Conservation (phyloP, 1,140 invertebrate species). For the Drosophila bifasciata region DNA sequence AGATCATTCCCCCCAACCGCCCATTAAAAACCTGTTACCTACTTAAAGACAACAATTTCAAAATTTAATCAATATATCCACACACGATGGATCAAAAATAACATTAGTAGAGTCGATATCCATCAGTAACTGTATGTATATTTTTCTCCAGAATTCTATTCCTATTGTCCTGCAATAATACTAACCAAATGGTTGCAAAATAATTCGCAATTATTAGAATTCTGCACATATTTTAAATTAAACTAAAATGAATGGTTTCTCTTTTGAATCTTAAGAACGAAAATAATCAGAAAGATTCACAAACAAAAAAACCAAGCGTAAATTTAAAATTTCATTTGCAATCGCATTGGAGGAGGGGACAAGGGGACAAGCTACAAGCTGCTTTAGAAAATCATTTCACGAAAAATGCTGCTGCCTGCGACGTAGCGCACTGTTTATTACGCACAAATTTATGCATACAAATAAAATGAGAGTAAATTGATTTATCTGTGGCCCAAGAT, state of each 20-base stretch:
- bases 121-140: too few relatives aligned
- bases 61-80: too few relatives aligned
- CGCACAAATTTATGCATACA: constrained; percentile 74
- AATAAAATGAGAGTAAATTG: constrained; percentile 81
- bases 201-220: not conserved
- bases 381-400: constrained; percentile 69
- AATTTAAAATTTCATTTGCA: constrained; percentile 50
- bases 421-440: constrained; percentile 9
- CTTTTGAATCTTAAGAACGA: too few relatives aligned
- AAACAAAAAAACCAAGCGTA: constrained; percentile 10
- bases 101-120: too few relatives aligned
- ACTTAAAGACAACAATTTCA: too few relatives aligned
- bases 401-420: constrained; percentile 37
- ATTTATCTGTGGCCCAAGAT: constrained; percentile 68
- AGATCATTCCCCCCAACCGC: too few relatives aligned
- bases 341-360: not conserved
- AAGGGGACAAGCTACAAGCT: constrained; percentile 51
- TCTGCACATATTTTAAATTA: not conserved
- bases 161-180: too few relatives aligned
- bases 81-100: too few relatives aligned
- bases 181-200: too few relatives aligned
- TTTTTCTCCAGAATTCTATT: too few relatives aligned
- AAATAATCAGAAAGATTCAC: not conserved
- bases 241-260: not conserved
- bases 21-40: too few relatives aligned